Evolutionary conservation across 2,888 invertebrate genomes (phyloP).

Genomic region (Suillia variegata): DNA sequence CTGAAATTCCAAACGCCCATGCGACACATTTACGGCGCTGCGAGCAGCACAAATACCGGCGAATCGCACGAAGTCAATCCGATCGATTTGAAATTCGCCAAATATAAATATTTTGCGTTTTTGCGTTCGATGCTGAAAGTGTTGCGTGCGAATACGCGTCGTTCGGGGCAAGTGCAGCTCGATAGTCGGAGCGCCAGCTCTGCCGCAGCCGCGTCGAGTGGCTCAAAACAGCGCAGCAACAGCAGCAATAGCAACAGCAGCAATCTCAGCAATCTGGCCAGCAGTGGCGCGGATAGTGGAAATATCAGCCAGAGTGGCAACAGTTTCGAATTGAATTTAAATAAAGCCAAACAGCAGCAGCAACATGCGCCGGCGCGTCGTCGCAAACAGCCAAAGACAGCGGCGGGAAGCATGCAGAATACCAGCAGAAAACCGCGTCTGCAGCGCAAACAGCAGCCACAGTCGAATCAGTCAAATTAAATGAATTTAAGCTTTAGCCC

Average conservation of each 20-base stretch:
- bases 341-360: too few relatives aligned
- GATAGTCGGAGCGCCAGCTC: constrained; percentile 5
- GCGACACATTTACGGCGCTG: constrained; percentile 19
- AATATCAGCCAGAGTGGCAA: too few relatives aligned
- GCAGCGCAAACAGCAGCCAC: too few relatives aligned
- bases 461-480: too few relatives aligned
- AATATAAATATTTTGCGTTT: constrained; percentile 39
- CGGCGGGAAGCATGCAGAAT: too few relatives aligned
- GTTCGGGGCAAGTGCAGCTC: constrained; percentile 27
- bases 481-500: too few relatives aligned
- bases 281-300: too few relatives aligned
- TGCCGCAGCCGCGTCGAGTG: constrained; percentile 1
- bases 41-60: constrained; percentile 2
- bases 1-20: constrained; percentile 40
- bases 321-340: too few relatives aligned
- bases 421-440: too few relatives aligned
- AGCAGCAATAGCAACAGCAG: too few relatives aligned
- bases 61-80: constrained; percentile 22
- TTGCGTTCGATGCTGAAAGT: constrained; percentile 36
- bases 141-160: constrained; percentile 31
- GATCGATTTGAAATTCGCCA: constrained; percentile 44
- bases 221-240: not conserved
- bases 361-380: too few relatives aligned
- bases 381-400: too few relatives aligned
- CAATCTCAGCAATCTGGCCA: not conserved